Evolutionary conservation across 2,797 vertebrate species (phyloP).

Genomic region (Anomalospiza imberbis): DNA sequence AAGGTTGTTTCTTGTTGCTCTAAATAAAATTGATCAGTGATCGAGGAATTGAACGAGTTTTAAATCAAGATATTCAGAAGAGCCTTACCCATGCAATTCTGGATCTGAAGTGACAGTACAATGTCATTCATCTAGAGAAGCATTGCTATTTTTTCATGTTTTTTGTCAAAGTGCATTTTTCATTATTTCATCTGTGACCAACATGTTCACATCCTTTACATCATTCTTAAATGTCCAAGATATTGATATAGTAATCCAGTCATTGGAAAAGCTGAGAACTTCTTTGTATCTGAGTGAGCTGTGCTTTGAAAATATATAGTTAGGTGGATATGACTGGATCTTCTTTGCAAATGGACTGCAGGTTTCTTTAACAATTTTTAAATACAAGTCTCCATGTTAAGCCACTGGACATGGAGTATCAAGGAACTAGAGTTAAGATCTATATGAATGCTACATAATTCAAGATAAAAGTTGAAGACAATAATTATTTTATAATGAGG

Average conservation of each 20-base stretch:
- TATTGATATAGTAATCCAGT: not conserved
- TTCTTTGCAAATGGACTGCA: not conserved
- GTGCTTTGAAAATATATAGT: not conserved
- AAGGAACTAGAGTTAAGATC: not conserved
- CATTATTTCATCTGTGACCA: not conserved
- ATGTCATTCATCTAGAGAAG: not conserved
- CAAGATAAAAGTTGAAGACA: not conserved
- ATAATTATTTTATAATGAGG: not conserved
- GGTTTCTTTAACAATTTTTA: not conserved
- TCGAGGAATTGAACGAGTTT: not conserved
- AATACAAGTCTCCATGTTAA: not conserved
- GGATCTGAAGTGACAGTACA: not conserved
- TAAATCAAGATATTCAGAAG: not conserved
- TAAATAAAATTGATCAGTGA: not conserved
- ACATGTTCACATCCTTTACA: not conserved
- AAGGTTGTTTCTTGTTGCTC: not conserved
- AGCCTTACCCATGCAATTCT: not conserved
- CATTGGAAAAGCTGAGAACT: not conserved
- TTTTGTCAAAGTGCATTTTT: not conserved
- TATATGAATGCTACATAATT: not conserved
- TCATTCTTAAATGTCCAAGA: not conserved
- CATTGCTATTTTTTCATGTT: rapidly evolving
- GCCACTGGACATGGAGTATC: not conserved
- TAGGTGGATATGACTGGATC: not conserved
- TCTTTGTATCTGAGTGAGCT: not conserved